Base-by-base conservation (phyloP, 2,797 vertebrate species). In the Hyperoplus lanceolatus region DNA sequence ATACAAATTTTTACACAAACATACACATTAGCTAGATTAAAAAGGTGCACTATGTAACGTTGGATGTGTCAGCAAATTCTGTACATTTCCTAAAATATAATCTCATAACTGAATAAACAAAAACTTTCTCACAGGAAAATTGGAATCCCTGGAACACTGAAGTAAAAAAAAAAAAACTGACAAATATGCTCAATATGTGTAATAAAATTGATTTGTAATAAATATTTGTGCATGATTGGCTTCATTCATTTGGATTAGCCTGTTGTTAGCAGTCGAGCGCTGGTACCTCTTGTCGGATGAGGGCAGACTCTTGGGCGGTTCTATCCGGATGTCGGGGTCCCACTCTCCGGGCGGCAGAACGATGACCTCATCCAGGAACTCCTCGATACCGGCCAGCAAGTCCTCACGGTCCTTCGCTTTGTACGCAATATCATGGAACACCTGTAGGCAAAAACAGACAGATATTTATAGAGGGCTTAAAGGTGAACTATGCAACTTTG, bases 341-440 rank as follows among this genome's bases (percentile, higher is more conserved):
- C 98, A 99, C 73, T 99, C 98, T 6, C 98, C 98, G 0, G 98
- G 98, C 0, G 98, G 98, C 56, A 99, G 96, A 54, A 99, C 98
- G 15, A 99, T 97, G 78, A 99, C 98, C 92, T 99, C 98, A 68
- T 99, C 98, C 85, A 99, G 92, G 86, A 99, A 99, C 89, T 99
- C 98, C 21, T 99, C 98, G 0, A 99, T 99, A 64, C 98, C 98
- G 15, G 98, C 98, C 2, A 99, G 94, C 86, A 99, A 95, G 92
- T 99, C 98, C 81, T 96, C 95, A 58, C 97, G 95, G 87, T 97
- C 94, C 93, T 98, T 99, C 4, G 98, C 98, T 93, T 99, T 99
- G 82, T 99, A 99, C 78, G 98, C 98, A 48, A 99, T 98, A 78
- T 99, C 98, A 15, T 99, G 98, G 92, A 99, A 99, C 0, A 99